phyloP scores from a whole-genome alignment of 92 coral and sea anemone genomes.

The Muricea muricata region DNA sequence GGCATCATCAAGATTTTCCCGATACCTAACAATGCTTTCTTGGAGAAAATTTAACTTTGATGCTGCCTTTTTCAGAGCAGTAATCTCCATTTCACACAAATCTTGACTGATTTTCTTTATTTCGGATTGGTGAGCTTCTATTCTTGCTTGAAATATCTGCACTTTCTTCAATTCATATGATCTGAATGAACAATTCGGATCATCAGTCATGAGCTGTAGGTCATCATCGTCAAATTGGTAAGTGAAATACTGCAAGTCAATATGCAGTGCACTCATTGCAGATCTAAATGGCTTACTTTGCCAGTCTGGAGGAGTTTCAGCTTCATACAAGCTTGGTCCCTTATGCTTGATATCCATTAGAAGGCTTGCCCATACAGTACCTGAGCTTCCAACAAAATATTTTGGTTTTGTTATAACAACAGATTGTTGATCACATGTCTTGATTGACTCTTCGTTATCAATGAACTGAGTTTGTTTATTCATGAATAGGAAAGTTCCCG shows the following conservation, averaged over 20 bases:
- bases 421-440: slow-evolving; percentile 45
- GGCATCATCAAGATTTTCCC: background rate
- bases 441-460: slow-evolving; percentile 34
- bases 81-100: slow-evolving; percentile 34
- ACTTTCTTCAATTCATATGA: slow-evolving; percentile 46
- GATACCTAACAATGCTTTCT: slow-evolving; percentile 19
- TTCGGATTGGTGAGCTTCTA: background rate
- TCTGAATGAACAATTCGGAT: slow-evolving; percentile 28
- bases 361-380: slow-evolving; percentile 33
- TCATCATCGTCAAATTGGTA: slow-evolving; percentile 48
- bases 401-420: slow-evolving; percentile 38
- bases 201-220: slow-evolving; percentile 24
- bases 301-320: slow-evolving; percentile 31
- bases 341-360: slow-evolving; percentile 27
- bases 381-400: slow-evolving; percentile 45
- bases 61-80: background rate
- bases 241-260: slow-evolving; percentile 20
- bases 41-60: slow-evolving; percentile 27
- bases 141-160: slow-evolving; percentile 39
- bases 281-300: slow-evolving; percentile 44
- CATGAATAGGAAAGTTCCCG: slow-evolving; percentile 34
- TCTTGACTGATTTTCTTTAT: slow-evolving; percentile 31
- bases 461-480: slow-evolving; percentile 25
- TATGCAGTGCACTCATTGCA: slow-evolving; percentile 27
- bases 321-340: slow-evolving; percentile 30